Evolutionary conservation across 2,888 invertebrate species (phyloP).

Genomic region (Noctua janthe): DNA sequence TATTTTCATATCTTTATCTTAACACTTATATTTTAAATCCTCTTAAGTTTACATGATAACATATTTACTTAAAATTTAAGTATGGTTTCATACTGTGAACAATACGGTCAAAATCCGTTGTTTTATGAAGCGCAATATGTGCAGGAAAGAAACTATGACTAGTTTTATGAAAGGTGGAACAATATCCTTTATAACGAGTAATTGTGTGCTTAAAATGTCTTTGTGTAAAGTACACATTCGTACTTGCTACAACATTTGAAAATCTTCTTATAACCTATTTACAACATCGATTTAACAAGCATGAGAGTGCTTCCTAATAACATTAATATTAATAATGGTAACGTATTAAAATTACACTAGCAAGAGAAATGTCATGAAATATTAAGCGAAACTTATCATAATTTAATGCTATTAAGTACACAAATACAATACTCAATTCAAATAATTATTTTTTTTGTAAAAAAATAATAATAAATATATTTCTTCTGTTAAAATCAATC

Average conservation of each 20-base stretch:
- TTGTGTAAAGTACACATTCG: not conserved
- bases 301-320: constrained; percentile 21
- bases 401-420: constrained; percentile 54
- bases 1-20: not conserved
- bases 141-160: constrained; percentile 34
- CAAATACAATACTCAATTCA: constrained; percentile 29
- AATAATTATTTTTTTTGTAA: constrained; percentile 9
- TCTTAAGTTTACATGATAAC: constrained; percentile 1
- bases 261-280: constrained; percentile 31
- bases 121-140: constrained; percentile 1
- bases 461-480: constrained; percentile 32
- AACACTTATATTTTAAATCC: constrained; percentile 2
- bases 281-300: constrained; percentile 40
- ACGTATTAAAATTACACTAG: constrained; percentile 33
- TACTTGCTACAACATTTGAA: constrained; percentile 16
- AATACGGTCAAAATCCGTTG: not conserved
- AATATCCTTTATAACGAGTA: not conserved
- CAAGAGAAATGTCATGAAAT: constrained; percentile 28
- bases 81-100: constrained; percentile 12
- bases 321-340: constrained; percentile 40
- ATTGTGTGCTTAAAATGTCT: not conserved
- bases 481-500: not conserved
- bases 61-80: constrained; percentile 22
- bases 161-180: constrained; percentile 26
- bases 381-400: constrained; percentile 21